Evolutionary conservation across 2,113 vertebrate species (phyloP), one percentile per base, ranked within the genome.

Genomic region (Budorcas taxicolor): DNA sequence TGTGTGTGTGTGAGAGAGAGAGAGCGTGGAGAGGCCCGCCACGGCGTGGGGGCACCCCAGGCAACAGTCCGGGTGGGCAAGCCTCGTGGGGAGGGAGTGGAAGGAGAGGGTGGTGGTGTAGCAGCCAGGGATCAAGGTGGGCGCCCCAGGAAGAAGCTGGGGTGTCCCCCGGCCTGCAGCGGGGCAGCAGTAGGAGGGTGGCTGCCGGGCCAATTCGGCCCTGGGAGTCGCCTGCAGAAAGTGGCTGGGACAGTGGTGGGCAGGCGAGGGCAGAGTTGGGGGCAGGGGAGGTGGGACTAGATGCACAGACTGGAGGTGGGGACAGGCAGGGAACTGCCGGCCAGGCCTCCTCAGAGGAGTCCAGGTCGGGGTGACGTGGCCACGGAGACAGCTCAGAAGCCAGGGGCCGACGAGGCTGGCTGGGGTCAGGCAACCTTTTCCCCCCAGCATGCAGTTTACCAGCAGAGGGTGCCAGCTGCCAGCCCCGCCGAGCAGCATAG

Each of bases 171-270:
- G 0, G 11, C 52, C 50, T 82, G 14, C 43, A 40, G 33, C 33
- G 27, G 62, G 64, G 53, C 53, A 33, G 64, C n/a, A 11, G 25
- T 2, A 0, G 64, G 81, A 74, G 62, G 62, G 3, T 36, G 16
- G 27, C 16, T 6, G 8, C 12, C 1, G 10, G 87, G 62, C 17
- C 7, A 87, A 19, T 2, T 2, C 0, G 0, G 0, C 13, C 2
- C 8, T 89, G 47, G 21, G 23, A 8, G 6, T 47, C 31, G 13
- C 76, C 62, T 7, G 43, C 53, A 16, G 43, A 33, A 53, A 53
- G 50, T 36, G 50, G 13, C 33, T 50, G 25, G 80, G 31, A 53
- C 31, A 7, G 33, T 53, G 80, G 17, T 12, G 50, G 31, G 31
- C 1, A 0, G 17, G 11, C 4, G 19, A n/a, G 45, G 45, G 27